Evolutionary conservation across 2,797 vertebrate species (phyloP).

Genomic region (Neostethus bicornis): DNA sequence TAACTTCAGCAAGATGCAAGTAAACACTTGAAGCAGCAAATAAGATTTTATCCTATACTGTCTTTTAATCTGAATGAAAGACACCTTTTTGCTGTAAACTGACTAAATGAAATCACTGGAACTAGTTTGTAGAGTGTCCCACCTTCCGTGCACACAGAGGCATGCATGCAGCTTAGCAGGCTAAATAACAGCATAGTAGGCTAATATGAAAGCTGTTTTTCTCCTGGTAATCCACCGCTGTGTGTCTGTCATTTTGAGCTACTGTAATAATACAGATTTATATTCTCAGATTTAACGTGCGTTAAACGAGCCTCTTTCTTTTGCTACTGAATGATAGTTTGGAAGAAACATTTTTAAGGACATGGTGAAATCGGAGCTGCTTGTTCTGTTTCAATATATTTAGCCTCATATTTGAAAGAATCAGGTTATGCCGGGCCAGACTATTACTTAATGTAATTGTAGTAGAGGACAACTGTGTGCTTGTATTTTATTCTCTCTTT

Average conservation of each 20-base stretch:
- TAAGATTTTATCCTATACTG: slow-evolving; percentile 11
- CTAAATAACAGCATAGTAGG: background rate
- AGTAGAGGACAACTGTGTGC: background rate
- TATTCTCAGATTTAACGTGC: background rate
- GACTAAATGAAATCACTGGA: slow-evolving; percentile 24
- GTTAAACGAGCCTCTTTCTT: background rate
- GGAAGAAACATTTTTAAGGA: background rate
- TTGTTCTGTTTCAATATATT: background rate
- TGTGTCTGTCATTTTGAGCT: background rate
- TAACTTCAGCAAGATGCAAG: slow-evolving; percentile 18
- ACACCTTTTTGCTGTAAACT: slow-evolving; percentile 17
- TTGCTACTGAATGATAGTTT: background rate
- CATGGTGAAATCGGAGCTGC: background rate
- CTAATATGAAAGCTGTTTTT: background rate
- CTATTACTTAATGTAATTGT: background rate
- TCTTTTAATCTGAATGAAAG: slow-evolving; percentile 19
- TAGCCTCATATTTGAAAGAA: background rate
- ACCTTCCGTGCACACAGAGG: background rate
- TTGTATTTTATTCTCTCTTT: background rate
- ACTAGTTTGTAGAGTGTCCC: slow-evolving; percentile 3
- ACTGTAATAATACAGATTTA: background rate
- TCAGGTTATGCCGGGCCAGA: background rate
- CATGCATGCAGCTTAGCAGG: background rate
- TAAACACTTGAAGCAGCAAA: slow-evolving; percentile 2
- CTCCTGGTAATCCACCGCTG: background rate